Conservation (phyloP, 2,797 vertebrate genomes). For the Dendrocincla fuliginosa region DNA sequence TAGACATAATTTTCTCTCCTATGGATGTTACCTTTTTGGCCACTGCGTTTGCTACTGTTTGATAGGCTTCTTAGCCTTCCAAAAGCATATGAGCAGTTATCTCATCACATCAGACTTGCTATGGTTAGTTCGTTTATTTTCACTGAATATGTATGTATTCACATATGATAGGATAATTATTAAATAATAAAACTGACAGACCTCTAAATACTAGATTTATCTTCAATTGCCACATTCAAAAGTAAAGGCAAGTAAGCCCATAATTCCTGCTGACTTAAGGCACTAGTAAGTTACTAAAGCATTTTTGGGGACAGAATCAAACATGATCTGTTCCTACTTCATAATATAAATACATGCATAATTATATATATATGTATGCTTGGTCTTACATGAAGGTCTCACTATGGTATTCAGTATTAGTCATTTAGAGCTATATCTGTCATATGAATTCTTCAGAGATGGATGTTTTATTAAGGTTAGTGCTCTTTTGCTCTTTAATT, state of each 20-base stretch:
- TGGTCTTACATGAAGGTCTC: background rate
- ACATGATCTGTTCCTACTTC: background rate
- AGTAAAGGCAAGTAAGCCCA: background rate
- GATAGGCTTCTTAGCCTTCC: background rate
- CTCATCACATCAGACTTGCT: background rate
- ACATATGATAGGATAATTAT: background rate
- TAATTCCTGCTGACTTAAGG: background rate
- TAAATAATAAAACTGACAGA: background rate
- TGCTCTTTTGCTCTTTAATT: background rate
- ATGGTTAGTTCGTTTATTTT: background rate
- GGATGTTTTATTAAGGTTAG: background rate
- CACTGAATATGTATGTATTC: background rate
- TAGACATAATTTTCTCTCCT: background rate
- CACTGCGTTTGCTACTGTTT: background rate
- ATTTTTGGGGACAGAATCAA: background rate
- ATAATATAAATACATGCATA: background rate
- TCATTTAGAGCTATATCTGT: background rate
- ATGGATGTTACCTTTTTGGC: background rate
- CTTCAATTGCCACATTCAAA: background rate
- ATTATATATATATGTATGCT: background rate
- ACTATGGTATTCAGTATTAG: background rate
- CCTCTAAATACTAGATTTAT: background rate
- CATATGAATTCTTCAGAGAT: background rate
- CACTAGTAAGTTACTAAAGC: background rate
- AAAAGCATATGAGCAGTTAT: background rate